Base-by-base conservation (phyloP, 2,888 invertebrate genomes). In the Platycheirus albimanus region DNA sequence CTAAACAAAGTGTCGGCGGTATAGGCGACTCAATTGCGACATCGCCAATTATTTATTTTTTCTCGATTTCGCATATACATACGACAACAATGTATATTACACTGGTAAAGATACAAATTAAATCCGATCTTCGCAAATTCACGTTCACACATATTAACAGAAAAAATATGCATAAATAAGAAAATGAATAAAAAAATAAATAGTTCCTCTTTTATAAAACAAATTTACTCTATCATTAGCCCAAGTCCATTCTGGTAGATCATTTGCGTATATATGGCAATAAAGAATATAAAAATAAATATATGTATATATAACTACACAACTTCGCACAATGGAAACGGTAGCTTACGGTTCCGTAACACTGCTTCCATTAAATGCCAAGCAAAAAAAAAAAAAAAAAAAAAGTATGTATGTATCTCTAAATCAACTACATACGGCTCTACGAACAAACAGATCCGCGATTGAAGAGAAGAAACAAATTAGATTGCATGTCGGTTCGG, bases 271-370 rank as follows among this genome's bases (percentile, higher is more conserved):
- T 30, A 66, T 63, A 74, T 51, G 36, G 28, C 36, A 33, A 69
- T 52, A 69, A 67, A 77, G 58, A 38, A 33, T 47, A 41, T 7
- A 24, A 51, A 13, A 63, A 11, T 15, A n/a, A 43, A 52, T 19
- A 66, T 13, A 17, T 15, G 4, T 36, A 36, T 54, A 15, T 8
- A 17, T 17, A 30, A n/a, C 8, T 1, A n/a, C n/a, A 33, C 61
- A 54, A 76, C 61, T 74, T 58, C 54, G 56, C 64, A 83, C 64
- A 69, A 83, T 78, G 58, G 1, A 71, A 83, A 72, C 83, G 74
- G 78, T 78, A 83, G 83, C 72, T 69, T 78, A 83, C 56, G 83
- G 83, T 83, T 83, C 83, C 83, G 83, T 78, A 78, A 83, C 83
- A 83, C 83, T 83, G 83, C 67, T 43, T 78, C 63, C 74, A 69